Evolutionary conservation across 2,797 vertebrate genomes (phyloP), one percentile per base, ranked within the genome.

Genomic region (Esox masquinongy): DNA sequence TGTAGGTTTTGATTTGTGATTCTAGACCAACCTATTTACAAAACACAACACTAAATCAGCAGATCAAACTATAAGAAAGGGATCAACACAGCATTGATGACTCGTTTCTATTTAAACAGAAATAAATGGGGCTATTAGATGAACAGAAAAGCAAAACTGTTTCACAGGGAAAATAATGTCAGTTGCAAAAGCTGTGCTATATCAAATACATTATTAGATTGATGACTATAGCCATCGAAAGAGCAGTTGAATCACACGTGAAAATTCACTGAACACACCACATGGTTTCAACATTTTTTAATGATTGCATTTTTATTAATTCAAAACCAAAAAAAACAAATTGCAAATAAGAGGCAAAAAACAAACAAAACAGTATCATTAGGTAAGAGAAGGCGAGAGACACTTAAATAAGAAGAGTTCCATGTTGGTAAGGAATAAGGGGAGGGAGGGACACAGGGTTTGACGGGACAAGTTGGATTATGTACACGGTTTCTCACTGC

Each of bases 251-350:
- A 59, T 51, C 22, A 69, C 29, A 36, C 8, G 31, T 3, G 31
- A 72, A 59, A 64, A 73, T 69, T 11, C 34, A 71, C 56, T 50
- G 22, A 74, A 24, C 67, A 82, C 63, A 71, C 74, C 47, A 69
- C 31, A 34, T 14, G 0, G 8, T 80, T 22, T 26, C 22, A 70
- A 17, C 7, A 86, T 85, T 89, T 94, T 86, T 87, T 89, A 93
- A 92, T 91, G 90, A 94, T 92, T 92, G 93, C 90, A 92, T 93
- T 94, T 88, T 95, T 94, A 94, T 94, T 94, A 93, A 93, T 91
- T 93, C 87, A 91, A 93, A 93, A 92, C 81, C 85, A 88, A 81
- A 39, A 63, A 72, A 82, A 70, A 77, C 77, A 39, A 79, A 83
- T 73, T 43, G 39, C 39, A 84, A 84, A 86, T 83, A 82, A 84